Evolutionary conservation across 2,888 invertebrate species (phyloP).

Genomic region (Carpatolechia fugitivella): DNA sequence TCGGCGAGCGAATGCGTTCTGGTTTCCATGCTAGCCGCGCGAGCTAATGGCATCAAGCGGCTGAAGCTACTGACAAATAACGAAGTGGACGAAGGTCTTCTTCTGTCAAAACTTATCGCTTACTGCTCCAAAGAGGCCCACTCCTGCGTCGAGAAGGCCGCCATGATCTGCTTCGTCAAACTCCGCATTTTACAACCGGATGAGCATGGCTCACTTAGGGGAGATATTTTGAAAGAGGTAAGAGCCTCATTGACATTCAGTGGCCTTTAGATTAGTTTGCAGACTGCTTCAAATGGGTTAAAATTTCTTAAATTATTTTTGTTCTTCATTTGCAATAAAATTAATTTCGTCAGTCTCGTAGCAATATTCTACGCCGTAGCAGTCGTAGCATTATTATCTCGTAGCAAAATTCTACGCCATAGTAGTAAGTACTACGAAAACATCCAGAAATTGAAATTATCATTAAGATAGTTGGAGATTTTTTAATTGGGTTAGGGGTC

Average conservation of each 20-base stretch:
- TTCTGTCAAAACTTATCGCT: conserved; percentile 95
- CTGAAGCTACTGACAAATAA: conserved; percentile 91
- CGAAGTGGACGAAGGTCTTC: conserved; percentile 92
- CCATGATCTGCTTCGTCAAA: conserved; percentile 96
- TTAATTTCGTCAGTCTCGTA: background rate
- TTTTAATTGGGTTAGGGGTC: conserved; percentile 39
- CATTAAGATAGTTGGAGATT: conserved; percentile 12
- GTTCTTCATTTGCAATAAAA: background rate
- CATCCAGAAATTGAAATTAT: background rate
- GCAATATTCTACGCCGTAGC: background rate
- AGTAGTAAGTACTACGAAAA: background rate
- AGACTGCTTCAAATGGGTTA: background rate
- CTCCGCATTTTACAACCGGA: conserved; percentile 93
- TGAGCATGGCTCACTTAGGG: conserved; percentile 88
- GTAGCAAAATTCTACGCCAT: too few species aligned
- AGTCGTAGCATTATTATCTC: background rate
- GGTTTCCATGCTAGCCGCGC: conserved; percentile 94
- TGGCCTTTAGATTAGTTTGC: conserved; percentile 6
- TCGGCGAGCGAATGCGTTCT: conserved; percentile 97
- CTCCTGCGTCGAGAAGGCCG: conserved; percentile 95
- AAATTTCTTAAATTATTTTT: background rate
- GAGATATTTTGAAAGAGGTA: conserved; percentile 88
- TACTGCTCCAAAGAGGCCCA: conserved; percentile 95
- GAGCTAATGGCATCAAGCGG: conserved; percentile 91
- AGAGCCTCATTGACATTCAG: conserved; percentile 13